Percentiles rank a stretch among this genome's conserved stretches.
These are phyloP conservation scores for Sycobia sp. DNA, from an alignment of 1,140 invertebrate genomes.

Conservation along the genomic window DNA sequence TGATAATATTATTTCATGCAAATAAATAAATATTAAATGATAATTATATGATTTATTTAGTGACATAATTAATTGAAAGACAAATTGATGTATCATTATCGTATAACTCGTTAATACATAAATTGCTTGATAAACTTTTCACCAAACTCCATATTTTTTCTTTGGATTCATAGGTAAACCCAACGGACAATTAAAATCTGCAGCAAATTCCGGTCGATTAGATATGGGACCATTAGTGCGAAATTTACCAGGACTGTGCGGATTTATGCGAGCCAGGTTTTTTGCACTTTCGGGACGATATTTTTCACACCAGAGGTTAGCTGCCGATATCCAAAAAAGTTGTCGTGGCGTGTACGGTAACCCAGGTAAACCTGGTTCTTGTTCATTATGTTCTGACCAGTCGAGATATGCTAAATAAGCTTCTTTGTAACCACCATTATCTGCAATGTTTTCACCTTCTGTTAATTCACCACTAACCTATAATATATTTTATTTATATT, in stretches of 20 bases:
- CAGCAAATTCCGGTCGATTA: conserved; percentile 86
- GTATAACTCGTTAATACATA: too few relatives aligned
- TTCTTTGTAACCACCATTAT: conserved; percentile 68
- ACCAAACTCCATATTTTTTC: conserved; percentile 87
- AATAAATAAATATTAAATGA: too few relatives aligned
- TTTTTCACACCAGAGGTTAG: conserved; percentile 66
- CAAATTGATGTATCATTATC: too few relatives aligned
- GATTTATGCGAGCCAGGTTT: conserved; percentile 74
- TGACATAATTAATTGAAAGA: too few relatives aligned
- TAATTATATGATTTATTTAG: too few relatives aligned
- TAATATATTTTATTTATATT: too few relatives aligned
- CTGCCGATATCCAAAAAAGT: background rate
- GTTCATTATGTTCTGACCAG: conserved; percentile 55
- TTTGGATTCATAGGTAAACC: conserved; percentile 85
- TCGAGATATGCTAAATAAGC: conserved; percentile 64
- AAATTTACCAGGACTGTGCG: conserved; percentile 79
- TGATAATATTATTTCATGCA: too few relatives aligned
- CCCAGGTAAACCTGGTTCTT: conserved; percentile 21
- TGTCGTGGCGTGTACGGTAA: too few relatives aligned
- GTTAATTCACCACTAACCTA: conserved; percentile 68
- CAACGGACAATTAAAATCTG: conserved; percentile 83
- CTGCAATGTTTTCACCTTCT: conserved; percentile 70
- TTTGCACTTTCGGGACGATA: conserved; percentile 74
- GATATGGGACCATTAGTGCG: conserved; percentile 86
- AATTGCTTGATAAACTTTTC: too few relatives aligned